Evolutionary conservation across 2,888 invertebrate genomes (phyloP).

Genomic region (Myopa tessellatipennis): DNA sequence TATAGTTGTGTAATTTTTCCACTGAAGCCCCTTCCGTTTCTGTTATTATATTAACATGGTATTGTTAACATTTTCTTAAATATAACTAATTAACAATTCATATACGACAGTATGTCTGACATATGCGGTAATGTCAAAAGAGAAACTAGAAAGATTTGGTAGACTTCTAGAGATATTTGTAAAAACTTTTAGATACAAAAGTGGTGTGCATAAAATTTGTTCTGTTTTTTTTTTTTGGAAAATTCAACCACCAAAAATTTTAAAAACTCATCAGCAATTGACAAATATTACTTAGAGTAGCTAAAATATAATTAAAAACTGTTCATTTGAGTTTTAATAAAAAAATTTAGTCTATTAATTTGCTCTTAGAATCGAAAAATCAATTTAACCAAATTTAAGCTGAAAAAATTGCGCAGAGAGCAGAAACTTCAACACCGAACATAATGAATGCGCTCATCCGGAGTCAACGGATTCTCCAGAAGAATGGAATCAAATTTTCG

Average conservation of each 20-base stretch:
- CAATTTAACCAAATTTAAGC: conserved; percentile 25
- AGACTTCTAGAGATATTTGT: background rate
- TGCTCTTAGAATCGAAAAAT: conserved; percentile 22
- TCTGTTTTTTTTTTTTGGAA: conserved; percentile 14
- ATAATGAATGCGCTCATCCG: conserved; percentile 35
- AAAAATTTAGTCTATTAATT: conserved; percentile 2
- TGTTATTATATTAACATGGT: background rate
- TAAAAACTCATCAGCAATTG: background rate
- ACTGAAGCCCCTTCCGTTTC: background rate
- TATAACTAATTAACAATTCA: background rate
- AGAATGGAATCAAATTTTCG: conserved; percentile 22
- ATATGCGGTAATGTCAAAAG: background rate
- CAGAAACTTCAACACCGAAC: conserved; percentile 9
- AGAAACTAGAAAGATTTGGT: background rate
- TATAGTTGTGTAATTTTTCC: conserved; percentile 26
- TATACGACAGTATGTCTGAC: background rate
- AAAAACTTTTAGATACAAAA: conserved; percentile 22
- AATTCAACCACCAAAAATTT: conserved; percentile 3
- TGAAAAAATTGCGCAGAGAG: background rate
- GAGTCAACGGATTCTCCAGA: conserved; percentile 10
- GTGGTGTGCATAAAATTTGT: conserved; percentile 12
- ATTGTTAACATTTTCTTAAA: background rate
- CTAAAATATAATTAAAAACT: background rate
- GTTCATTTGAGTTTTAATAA: conserved; percentile 4
- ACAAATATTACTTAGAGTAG: background rate